Conservation (phyloP, 2,113 vertebrate species). For the Choloepus hoffmanni region DNA sequence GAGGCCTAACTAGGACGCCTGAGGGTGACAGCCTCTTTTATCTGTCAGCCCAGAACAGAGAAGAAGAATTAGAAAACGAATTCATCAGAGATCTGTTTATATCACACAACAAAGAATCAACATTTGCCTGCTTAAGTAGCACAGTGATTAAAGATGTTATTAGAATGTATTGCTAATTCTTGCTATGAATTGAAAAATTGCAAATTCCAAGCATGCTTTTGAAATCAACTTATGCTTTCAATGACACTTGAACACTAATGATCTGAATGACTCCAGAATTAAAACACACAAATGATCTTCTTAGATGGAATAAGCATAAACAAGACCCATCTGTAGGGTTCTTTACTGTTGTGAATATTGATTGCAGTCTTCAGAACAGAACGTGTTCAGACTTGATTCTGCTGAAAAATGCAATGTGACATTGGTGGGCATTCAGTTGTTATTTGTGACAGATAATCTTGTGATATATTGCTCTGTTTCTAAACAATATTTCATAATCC, state of each 20-base stretch:
- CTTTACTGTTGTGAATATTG: not conserved
- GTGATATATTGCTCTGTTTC: not conserved
- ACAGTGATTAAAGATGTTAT: not conserved
- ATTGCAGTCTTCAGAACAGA: not conserved
- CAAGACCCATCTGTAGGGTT: not conserved
- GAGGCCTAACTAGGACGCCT: not conserved
- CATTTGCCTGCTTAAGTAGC: not conserved
- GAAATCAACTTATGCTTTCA: constrained; percentile 8
- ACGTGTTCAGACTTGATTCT: not conserved
- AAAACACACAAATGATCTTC: constrained; percentile 20
- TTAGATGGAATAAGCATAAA: not conserved
- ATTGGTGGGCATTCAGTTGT: not conserved
- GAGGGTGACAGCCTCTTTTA: not conserved
- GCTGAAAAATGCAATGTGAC: constrained; percentile 27
- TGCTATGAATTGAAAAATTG: not conserved
- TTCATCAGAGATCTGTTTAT: not conserved
- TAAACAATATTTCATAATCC: constrained; percentile 13
- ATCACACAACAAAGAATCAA: not conserved
- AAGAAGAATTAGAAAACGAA: not conserved
- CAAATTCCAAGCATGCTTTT: constrained; percentile 33
- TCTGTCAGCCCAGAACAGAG: not conserved
- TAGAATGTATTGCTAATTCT: not conserved
- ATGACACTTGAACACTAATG: not conserved
- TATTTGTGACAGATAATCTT: constrained; percentile 44
- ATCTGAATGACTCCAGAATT: constrained; percentile 11